phyloP scores from a whole-genome alignment of 2,797 vertebrate genomes.

The Salmo trutta region DNA sequence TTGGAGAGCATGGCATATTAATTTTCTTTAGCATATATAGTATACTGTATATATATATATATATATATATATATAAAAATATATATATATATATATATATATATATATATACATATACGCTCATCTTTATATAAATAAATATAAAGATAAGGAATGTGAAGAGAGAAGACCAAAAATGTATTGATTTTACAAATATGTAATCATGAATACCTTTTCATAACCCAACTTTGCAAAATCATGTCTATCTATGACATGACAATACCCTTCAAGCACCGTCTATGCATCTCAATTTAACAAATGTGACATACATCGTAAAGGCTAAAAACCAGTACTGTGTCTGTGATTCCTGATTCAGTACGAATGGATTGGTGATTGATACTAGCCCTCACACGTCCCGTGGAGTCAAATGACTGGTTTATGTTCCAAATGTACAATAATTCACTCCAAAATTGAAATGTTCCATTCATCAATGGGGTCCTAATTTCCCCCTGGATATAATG shows the following conservation, averaged over 20 bases:
- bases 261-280: constrained; percentile 11
- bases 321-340: constrained; percentile 48
- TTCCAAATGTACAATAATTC: constrained; percentile 61
- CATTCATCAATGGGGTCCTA: constrained; percentile 67
- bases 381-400: constrained; percentile 39
- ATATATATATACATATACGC: no score
- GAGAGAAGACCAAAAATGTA: neutral
- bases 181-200: neutral
- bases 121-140: no score
- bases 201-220: neutral
- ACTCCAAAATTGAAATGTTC: constrained; percentile 45
- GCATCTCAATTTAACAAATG: neutral
- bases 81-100: no score
- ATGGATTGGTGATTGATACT: constrained; percentile 59
- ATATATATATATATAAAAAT: no score
- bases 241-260: neutral
- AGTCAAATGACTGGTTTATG: constrained; percentile 62
- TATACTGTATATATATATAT: no score
- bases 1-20: neutral
- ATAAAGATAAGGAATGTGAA: no score
- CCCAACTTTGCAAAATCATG: no score
- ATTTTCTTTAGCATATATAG: neutral
- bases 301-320: constrained; percentile 46
- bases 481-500: constrained; percentile 69
- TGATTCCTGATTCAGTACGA: constrained; percentile 53